These are phyloP conservation scores for Branchellion lobata DNA, from an alignment of 2,888 invertebrate species.

Conservation along the genomic window DNA sequence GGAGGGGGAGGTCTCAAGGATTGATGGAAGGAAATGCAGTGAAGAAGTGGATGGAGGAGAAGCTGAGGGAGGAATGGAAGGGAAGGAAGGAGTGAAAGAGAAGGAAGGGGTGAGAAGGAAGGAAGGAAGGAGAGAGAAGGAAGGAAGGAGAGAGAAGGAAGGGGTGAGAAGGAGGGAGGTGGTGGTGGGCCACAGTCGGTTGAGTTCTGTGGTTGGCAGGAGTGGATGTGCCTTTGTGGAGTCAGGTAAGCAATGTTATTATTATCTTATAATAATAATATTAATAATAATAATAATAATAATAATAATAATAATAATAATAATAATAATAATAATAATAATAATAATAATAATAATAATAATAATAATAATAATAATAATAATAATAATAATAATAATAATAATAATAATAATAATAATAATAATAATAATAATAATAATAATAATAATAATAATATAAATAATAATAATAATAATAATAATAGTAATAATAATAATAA, in stretches of 20 bases:
- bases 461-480: too few relatives aligned
- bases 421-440: too few relatives aligned
- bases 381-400: too few relatives aligned
- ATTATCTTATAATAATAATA: neutral
- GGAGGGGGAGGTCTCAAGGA: constrained; percentile 8
- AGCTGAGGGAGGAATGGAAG: constrained; percentile 50
- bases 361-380: too few relatives aligned
- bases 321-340: too few relatives aligned
- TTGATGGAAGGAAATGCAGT: neutral
- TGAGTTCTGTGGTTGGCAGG: constrained; percentile 56
- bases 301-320: too few relatives aligned
- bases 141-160: neutral
- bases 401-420: too few relatives aligned
- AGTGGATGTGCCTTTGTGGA: constrained; percentile 57
- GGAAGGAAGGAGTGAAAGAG: constrained; percentile 49
- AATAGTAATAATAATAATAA: too few relatives aligned
- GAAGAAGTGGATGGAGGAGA: neutral
- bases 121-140: neutral
- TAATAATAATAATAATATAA: too few relatives aligned
- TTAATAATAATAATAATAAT: neutral
- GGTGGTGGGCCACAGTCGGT: constrained; percentile 58
- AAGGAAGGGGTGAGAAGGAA: constrained; percentile 13
- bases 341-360: too few relatives aligned
- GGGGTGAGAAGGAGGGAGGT: neutral
- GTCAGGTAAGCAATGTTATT: constrained; percentile 55